Percentiles rank a stretch among this genome's conserved stretches.
phyloP scores from a whole-genome alignment of 2,113 vertebrate species.

The Ifrita kowaldi region DNA sequence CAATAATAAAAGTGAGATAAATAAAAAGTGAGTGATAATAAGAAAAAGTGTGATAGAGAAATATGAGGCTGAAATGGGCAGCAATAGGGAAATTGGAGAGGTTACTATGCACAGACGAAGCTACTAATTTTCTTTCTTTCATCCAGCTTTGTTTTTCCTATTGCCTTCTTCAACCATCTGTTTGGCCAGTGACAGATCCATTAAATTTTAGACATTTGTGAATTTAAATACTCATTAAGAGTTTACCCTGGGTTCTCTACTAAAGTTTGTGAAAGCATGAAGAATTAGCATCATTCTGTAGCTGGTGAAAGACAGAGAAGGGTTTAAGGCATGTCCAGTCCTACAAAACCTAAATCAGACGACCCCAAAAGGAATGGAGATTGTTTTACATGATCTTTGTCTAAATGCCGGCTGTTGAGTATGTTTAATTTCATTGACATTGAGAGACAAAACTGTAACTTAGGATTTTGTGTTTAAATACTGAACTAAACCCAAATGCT shows the following conservation, averaged over 20 bases:
- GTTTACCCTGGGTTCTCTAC: not conserved
- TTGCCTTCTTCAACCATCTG: not conserved
- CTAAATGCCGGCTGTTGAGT: not conserved
- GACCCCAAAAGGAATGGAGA: not conserved
- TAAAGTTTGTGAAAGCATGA: not conserved
- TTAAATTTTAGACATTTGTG: not conserved
- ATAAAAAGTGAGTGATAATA: not conserved
- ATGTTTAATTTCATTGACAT: not conserved
- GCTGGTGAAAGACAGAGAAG: not conserved
- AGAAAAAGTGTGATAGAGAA: not conserved
- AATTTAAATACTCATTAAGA: not conserved
- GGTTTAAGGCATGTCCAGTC: not conserved
- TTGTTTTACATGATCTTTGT: not conserved
- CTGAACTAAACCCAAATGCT: not conserved
- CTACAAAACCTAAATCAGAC: not conserved
- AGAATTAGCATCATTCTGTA: not conserved
- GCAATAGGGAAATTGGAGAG: not conserved
- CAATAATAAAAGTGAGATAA: not conserved
- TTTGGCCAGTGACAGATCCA: not conserved
- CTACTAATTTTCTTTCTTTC: not conserved
- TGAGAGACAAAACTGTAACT: not conserved
- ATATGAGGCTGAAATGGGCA: not conserved
- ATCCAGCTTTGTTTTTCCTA: not conserved
- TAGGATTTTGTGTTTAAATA: not conserved
- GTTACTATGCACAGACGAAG: not conserved